Conservation (phyloP, 2,888 invertebrate species). For the Clanis bilineata region DNA sequence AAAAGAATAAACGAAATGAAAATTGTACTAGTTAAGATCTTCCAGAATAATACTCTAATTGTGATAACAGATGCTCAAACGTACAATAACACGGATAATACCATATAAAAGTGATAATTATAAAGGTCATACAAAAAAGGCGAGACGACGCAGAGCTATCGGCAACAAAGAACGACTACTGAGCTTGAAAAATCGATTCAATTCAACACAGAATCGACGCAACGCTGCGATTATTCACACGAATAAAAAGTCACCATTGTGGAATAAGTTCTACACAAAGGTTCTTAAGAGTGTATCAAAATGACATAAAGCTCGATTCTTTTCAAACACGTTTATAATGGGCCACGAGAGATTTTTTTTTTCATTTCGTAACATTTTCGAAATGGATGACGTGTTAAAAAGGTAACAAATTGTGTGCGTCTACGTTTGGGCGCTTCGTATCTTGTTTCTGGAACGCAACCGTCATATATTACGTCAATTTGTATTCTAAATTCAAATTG, state of each 20-base stretch:
- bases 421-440: constrained; percentile 36
- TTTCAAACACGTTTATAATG: constrained; percentile 73
- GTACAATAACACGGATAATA: constrained; percentile 22
- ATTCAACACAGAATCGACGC: constrained; percentile 69
- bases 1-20: background rate
- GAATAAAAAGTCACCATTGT: constrained; percentile 65
- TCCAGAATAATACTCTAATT: background rate
- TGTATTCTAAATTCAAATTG: constrained; percentile 53
- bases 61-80: constrained; percentile 11
- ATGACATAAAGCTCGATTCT: constrained; percentile 77
- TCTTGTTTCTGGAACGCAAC: constrained; percentile 55
- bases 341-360: constrained; percentile 64
- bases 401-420: constrained; percentile 67
- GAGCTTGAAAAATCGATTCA: constrained; percentile 80
- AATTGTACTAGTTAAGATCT: background rate
- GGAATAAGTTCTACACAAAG: constrained; percentile 67
- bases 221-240: constrained; percentile 49
- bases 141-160: constrained; percentile 57
- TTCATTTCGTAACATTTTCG: constrained; percentile 56
- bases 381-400: constrained; percentile 81
- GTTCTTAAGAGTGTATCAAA: constrained; percentile 77
- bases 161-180: constrained; percentile 73
- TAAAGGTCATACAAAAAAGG: constrained; percentile 52
- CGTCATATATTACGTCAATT: constrained; percentile 61
- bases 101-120: constrained; percentile 57